A percentile compares a stretch with the other conserved stretches of the same genome.
Evolutionary conservation across 2,113 vertebrate genomes (phyloP).

Genomic region (Ornithorhynchus anatinus): DNA sequence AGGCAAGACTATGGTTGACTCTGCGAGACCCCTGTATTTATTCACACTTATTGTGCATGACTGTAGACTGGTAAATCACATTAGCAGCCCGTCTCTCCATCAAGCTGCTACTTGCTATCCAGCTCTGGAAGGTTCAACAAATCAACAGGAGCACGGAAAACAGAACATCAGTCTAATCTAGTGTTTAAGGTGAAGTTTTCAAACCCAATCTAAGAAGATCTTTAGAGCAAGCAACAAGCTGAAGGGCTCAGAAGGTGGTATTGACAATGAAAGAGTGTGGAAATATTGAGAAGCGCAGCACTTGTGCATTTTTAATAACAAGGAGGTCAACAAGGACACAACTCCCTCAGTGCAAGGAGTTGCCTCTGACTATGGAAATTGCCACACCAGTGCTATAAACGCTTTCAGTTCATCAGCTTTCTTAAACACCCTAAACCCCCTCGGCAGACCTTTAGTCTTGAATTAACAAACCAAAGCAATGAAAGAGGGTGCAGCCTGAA

Average conservation of each 20-base stretch:
- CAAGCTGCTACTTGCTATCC: slow-evolving; percentile 88
- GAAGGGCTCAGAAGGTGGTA: slow-evolving; percentile 86
- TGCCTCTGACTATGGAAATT: slow-evolving; percentile 79
- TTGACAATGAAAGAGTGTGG: slow-evolving; percentile 82
- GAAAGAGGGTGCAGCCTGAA: slow-evolving; percentile 83
- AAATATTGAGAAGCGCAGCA: slow-evolving; percentile 82
- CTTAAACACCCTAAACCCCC: slow-evolving; percentile 82
- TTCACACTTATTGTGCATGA: slow-evolving; percentile 93
- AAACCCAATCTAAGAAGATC: slow-evolving; percentile 88
- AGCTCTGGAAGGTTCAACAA: slow-evolving; percentile 88
- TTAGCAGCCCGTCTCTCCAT: slow-evolving; percentile 84
- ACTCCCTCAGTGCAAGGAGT: slow-evolving; percentile 79
- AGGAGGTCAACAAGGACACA: slow-evolving; percentile 87
- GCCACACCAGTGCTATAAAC: slow-evolving; percentile 82
- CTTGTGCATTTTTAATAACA: slow-evolving; percentile 87
- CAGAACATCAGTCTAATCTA: slow-evolving; percentile 90
- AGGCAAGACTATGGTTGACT: slow-evolving; percentile 85
- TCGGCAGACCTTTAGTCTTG: slow-evolving; percentile 84
- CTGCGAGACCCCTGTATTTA: slow-evolving; percentile 85
- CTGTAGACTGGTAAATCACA: slow-evolving; percentile 89
- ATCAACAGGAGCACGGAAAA: slow-evolving; percentile 92
- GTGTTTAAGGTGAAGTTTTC: slow-evolving; percentile 88
- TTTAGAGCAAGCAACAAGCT: slow-evolving; percentile 85
- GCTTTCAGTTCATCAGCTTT: slow-evolving; percentile 82
- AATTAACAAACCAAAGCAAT: slow-evolving; percentile 87